Percentiles rank a stretch among this genome's conserved stretches.
Conservation (phyloP, 2,113 vertebrate genomes). For the Lepidothrix coronata region DNA sequence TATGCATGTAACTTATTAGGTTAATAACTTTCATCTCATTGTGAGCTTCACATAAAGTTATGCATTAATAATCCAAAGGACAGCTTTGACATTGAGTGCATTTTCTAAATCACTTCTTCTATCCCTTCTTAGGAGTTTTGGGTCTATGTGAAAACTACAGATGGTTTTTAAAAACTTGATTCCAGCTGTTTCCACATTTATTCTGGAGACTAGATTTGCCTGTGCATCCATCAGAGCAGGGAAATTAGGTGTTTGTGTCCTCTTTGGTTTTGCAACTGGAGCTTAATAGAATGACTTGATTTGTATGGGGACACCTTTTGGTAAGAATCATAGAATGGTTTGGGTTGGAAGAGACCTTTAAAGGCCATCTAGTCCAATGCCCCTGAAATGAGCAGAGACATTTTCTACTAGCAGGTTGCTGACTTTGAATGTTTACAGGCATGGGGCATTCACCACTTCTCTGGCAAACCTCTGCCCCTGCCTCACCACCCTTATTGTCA, state of each 20-base stretch:
- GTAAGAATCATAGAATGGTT: neutral
- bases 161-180: neutral
- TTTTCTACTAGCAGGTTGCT: neutral
- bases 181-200: neutral
- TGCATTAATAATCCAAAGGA: slow-evolving; percentile 34
- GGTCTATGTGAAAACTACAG: neutral
- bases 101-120: slow-evolving; percentile 14
- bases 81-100: neutral
- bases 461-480: neutral
- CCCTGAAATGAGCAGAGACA: neutral
- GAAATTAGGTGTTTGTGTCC: neutral
- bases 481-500: neutral
- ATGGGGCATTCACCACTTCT: neutral
- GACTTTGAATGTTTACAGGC: neutral
- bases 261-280: neutral
- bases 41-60: neutral
- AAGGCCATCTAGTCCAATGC: neutral
- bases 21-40: slow-evolving; percentile 31
- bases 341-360: neutral
- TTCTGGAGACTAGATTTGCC: neutral
- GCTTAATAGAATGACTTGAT: neutral
- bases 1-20: slow-evolving; percentile 48
- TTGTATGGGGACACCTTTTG: neutral
- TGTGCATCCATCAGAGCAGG: neutral
- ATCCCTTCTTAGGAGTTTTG: neutral